Evolutionary conservation across 2,113 vertebrate genomes (phyloP).

Genomic region (Grantiella picta): DNA sequence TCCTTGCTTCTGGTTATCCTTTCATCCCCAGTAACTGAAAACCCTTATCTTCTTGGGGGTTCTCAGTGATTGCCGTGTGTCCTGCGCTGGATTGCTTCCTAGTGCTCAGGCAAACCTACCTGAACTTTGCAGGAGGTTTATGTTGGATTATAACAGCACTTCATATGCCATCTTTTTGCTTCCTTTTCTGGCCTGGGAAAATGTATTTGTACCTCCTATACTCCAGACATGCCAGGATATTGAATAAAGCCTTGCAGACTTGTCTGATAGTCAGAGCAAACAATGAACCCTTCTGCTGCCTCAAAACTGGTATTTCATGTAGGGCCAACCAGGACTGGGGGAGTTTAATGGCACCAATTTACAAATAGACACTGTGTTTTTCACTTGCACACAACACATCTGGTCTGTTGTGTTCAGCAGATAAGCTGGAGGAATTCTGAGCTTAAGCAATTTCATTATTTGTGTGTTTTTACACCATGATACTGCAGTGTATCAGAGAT

Average conservation of each 20-base stretch:
- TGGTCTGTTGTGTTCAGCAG: not conserved
- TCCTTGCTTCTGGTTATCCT: not conserved
- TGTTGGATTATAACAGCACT: not conserved
- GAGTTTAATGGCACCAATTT: not conserved
- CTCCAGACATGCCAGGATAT: rapidly evolving
- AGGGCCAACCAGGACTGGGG: rapidly evolving
- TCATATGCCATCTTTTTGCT: not conserved
- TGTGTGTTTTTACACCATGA: not conserved
- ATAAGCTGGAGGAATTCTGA: not conserved
- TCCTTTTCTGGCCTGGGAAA: not conserved
- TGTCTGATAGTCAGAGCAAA: not conserved
- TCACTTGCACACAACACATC: not conserved
- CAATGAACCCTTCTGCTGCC: not conserved
- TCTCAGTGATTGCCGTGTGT: not conserved
- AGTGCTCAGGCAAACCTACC: not conserved
- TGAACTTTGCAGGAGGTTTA: not conserved
- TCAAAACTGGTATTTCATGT: not conserved
- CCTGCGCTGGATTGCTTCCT: not conserved
- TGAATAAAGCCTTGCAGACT: not conserved
- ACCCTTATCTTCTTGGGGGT: not conserved
- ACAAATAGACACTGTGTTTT: not conserved
- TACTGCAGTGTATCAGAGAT: not conserved
- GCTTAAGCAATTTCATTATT: not conserved
- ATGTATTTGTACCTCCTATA: not conserved
- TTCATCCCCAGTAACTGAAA: not conserved